Evolutionary conservation across 2,888 invertebrate species (phyloP).

Genomic region (Ceramica pisi): DNA sequence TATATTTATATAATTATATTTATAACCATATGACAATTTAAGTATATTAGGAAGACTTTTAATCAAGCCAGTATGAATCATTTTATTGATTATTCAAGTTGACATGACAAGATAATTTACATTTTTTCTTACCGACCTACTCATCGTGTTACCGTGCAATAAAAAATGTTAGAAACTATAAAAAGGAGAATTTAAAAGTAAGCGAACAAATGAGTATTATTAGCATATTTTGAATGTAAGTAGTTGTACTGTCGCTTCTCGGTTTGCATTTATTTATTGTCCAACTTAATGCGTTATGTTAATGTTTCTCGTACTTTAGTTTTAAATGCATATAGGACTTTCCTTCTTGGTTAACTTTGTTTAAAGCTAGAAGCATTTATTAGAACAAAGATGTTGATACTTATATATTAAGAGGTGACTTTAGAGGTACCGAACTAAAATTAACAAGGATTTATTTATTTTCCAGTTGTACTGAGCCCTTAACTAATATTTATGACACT

Average conservation of each 20-base stretch:
- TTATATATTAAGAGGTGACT: too few relatives aligned
- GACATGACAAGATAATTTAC: too few relatives aligned
- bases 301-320: constrained; percentile 21
- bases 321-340: constrained; percentile 1
- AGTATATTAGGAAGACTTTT: background rate
- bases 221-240: constrained; percentile 43
- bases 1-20: background rate
- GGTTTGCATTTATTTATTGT: constrained; percentile 24
- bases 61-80: too few relatives aligned
- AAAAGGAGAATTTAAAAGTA: background rate
- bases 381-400: background rate
- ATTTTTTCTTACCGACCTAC: background rate
- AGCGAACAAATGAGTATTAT: constrained; percentile 37
- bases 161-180: constrained; percentile 3
- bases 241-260: constrained; percentile 13
- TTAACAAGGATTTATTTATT: too few relatives aligned
- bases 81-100: background rate
- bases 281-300: constrained; percentile 27
- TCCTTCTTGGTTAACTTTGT: background rate
- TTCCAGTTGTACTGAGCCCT: too few relatives aligned
- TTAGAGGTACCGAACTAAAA: too few relatives aligned
- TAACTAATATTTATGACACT: too few relatives aligned
- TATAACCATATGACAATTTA: background rate
- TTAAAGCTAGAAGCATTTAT: background rate
- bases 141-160: background rate